Evolutionary conservation across 2,888 invertebrate genomes (phyloP).

Genomic region (Polydrusus cervinus): DNA sequence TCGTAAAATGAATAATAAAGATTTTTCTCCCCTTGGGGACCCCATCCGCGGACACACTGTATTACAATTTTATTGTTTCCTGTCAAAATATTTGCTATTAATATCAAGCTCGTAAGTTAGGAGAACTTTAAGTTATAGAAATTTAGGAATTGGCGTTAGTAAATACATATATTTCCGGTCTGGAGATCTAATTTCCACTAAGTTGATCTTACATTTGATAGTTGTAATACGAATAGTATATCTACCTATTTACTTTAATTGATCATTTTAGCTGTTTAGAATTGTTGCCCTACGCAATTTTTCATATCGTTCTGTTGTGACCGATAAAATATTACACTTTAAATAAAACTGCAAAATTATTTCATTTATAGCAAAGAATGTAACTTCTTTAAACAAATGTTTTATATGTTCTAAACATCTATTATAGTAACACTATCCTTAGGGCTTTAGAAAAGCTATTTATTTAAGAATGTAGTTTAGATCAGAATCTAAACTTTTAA

Average conservation of each 20-base stretch:
- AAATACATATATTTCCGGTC: not conserved
- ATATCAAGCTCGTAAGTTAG: too few relatives aligned
- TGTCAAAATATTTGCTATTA: too few relatives aligned
- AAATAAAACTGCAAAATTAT: too few relatives aligned
- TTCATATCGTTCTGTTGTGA: too few relatives aligned
- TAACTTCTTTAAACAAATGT: not conserved
- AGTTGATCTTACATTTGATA: slow-evolving; percentile 13
- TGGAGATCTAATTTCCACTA: not conserved
- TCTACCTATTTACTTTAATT: not conserved
- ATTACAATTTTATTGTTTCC: too few relatives aligned
- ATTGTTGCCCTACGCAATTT: not conserved
- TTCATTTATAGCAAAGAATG: too few relatives aligned
- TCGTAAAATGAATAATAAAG: too few relatives aligned
- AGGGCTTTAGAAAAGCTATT: slow-evolving; percentile 39
- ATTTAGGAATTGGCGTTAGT: too few relatives aligned
- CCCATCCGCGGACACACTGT: too few relatives aligned
- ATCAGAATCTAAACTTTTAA: slow-evolving; percentile 44
- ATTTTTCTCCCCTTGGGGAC: too few relatives aligned
- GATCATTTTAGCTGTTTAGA: slow-evolving; percentile 4
- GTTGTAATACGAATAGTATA: not conserved
- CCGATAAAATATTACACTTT: too few relatives aligned
- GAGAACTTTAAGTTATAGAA: too few relatives aligned
- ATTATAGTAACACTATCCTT: slow-evolving; percentile 40
- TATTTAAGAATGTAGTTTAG: slow-evolving; percentile 48
- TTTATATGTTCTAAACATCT: slow-evolving; percentile 12